phyloP scores from a whole-genome alignment of 2,888 invertebrate species.

The Hartigia nigra region DNA sequence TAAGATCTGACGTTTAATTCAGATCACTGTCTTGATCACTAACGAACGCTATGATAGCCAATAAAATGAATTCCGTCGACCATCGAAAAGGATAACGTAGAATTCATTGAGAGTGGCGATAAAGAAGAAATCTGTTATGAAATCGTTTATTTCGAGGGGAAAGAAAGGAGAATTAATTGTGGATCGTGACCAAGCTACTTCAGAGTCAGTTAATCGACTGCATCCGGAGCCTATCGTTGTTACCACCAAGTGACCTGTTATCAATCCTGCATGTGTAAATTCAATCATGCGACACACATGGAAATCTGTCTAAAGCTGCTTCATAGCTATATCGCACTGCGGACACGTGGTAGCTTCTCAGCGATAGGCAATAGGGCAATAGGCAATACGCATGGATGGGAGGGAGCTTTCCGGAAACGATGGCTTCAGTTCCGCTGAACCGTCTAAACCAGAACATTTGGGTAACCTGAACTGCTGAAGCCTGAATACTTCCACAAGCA shows the following conservation, averaged over 20 bases:
- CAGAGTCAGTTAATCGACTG: background rate
- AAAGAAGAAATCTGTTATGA: background rate
- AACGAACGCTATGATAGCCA: background rate
- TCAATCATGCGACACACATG: background rate
- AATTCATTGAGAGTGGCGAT: background rate
- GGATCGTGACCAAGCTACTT: background rate
- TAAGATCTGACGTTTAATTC: background rate
- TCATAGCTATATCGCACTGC: background rate
- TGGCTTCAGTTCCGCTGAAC: constrained; percentile 15
- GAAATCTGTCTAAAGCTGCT: background rate
- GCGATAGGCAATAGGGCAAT: background rate
- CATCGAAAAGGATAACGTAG: background rate
- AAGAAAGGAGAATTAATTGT: background rate
- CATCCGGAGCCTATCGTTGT: background rate
- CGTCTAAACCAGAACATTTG: constrained; percentile 19
- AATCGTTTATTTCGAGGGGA: background rate
- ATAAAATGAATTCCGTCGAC: too few species aligned
- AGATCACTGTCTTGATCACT: background rate
- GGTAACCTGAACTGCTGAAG: constrained; percentile 20
- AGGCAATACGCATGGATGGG: background rate
- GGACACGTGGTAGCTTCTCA: background rate
- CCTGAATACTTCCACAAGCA: constrained; percentile 1
- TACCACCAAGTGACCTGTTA: background rate
- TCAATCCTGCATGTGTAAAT: background rate
- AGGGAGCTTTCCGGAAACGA: constrained; percentile 11